A percentile compares a stretch with the other conserved stretches of the same genome.
These are phyloP conservation scores for Semicossyphus pulcher DNA, from an alignment of 2,113 vertebrate species.

Conservation along the genomic window DNA sequence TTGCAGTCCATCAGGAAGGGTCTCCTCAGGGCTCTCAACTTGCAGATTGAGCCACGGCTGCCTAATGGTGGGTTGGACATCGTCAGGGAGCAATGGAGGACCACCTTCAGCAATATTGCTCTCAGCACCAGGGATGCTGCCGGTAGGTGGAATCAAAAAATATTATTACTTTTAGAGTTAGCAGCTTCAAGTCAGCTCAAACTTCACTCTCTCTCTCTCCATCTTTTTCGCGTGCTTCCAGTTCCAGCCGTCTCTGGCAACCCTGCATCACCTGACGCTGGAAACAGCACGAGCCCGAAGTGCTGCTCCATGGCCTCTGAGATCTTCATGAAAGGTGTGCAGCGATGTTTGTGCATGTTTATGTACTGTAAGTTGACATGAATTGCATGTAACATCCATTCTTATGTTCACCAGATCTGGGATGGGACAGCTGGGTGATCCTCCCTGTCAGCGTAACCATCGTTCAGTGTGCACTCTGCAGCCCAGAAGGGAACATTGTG, in stretches of 20 bases:
- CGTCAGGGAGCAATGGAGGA: constrained; percentile 72
- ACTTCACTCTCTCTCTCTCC: neutral
- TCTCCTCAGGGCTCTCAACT: constrained; percentile 72
- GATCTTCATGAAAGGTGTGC: constrained; percentile 78
- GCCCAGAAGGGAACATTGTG: constrained; percentile 6
- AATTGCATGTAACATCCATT: neutral
- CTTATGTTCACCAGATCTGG: constrained; percentile 74
- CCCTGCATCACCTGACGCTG: constrained; percentile 31
- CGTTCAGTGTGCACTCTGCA: constrained; percentile 71
- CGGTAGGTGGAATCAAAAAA: constrained; percentile 6
- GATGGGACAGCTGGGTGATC: constrained; percentile 84
- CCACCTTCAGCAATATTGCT: constrained; percentile 1
- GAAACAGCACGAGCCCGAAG: constrained; percentile 28
- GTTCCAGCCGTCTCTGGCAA: constrained; percentile 19
- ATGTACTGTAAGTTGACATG: neutral
- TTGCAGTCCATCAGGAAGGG: constrained; percentile 64
- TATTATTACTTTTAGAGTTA: no score
- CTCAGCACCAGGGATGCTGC: neutral
- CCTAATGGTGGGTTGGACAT: constrained; percentile 48
- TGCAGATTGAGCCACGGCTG: constrained; percentile 74
- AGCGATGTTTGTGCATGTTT: neutral
- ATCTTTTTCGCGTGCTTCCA: neutral
- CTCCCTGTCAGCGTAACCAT: constrained; percentile 77
- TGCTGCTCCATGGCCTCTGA: constrained; percentile 74
- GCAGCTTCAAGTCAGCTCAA: neutral